A percentile compares a stretch with the other conserved stretches of the same genome.
Evolutionary conservation across 2,113 vertebrate genomes (phyloP).

Genomic region (Platycercus adscitus): DNA sequence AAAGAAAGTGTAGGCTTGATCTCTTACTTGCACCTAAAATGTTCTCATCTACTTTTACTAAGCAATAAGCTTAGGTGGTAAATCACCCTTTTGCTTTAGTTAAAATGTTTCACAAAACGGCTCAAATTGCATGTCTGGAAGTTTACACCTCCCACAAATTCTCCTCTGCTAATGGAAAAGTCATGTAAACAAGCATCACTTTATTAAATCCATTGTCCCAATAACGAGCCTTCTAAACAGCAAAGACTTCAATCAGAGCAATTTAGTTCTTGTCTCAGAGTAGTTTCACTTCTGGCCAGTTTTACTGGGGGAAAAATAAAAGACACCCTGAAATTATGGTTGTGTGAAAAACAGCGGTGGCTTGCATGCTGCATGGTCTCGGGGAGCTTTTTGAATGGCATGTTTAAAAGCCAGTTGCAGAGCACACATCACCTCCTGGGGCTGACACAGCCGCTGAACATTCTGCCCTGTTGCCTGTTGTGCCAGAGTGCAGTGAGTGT

Average conservation of each 20-base stretch:
- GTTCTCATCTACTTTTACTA: background rate
- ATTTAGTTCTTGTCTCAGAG: slow-evolving; percentile 8
- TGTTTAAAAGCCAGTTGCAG: background rate
- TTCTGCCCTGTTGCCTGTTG: background rate
- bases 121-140: slow-evolving; percentile 40
- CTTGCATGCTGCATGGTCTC: background rate
- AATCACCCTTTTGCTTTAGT: slow-evolving; percentile 42
- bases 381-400: background rate
- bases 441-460: background rate
- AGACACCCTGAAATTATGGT: background rate
- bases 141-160: slow-evolving; percentile 46
- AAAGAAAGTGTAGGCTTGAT: background rate
- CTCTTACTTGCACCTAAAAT: background rate
- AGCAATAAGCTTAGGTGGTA: slow-evolving; percentile 14
- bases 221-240: background rate
- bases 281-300: slow-evolving; percentile 3
- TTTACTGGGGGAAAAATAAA: background rate
- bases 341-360: background rate
- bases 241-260: slow-evolving; percentile 15
- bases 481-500: background rate
- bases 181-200: slow-evolving; percentile 20
- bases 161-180: slow-evolving; percentile 8
- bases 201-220: slow-evolving; percentile 7
- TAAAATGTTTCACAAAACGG: slow-evolving; percentile 57
- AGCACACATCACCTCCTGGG: fast-evolving